Evolutionary conservation across 2,797 vertebrate genomes (phyloP).

Genomic region (Sebastes aleutianus): DNA sequence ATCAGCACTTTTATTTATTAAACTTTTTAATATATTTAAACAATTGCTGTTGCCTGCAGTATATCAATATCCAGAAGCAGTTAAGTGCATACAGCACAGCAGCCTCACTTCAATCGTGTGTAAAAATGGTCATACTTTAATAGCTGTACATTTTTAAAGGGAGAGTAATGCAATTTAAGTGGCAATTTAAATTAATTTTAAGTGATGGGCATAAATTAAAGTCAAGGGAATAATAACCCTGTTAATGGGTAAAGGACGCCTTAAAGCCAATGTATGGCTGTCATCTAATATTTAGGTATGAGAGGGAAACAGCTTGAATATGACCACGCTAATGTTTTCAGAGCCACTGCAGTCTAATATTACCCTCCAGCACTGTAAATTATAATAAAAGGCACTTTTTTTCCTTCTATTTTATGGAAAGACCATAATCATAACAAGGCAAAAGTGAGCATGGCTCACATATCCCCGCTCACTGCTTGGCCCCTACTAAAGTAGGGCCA

Average conservation of each 20-base stretch:
- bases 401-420: background rate
- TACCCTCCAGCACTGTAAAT: background rate
- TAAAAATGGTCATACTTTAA: background rate
- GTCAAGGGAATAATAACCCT: background rate
- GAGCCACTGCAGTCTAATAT: background rate
- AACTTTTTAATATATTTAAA: constrained; percentile 10
- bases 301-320: background rate
- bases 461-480: no score
- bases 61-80: background rate
- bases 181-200: background rate
- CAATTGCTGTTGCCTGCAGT: background rate
- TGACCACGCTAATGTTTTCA: background rate
- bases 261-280: background rate
- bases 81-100: background rate
- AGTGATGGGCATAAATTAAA: background rate
- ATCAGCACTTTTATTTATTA: constrained; percentile 24
- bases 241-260: background rate
- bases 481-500: no score
- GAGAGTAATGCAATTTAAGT: background rate
- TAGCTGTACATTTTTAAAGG: constrained; percentile 1
- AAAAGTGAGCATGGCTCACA: no score
- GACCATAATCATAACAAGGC: background rate
- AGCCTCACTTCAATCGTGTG: background rate
- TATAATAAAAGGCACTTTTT: constrained; percentile 34
- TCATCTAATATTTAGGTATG: background rate